These are phyloP conservation scores for Protosalanx chinensis DNA, from an alignment of 2,797 vertebrate genomes.

Conservation along the genomic window DNA sequence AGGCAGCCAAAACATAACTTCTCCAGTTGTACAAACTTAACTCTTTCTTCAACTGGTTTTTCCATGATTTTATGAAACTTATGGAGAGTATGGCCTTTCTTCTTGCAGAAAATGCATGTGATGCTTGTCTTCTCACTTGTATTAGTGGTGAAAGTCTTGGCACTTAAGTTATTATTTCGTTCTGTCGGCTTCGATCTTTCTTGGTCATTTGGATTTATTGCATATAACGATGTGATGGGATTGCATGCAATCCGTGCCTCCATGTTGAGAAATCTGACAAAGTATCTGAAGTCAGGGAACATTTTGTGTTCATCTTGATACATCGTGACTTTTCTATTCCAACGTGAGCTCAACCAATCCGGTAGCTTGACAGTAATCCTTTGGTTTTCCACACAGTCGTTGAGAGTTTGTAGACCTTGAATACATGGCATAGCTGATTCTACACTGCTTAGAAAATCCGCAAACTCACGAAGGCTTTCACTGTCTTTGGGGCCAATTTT, in stretches of 20 bases:
- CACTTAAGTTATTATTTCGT: constrained; percentile 18
- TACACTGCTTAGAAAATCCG: constrained; percentile 29
- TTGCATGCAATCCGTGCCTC: constrained; percentile 16
- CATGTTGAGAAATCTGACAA: no score
- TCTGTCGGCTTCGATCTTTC: neutral
- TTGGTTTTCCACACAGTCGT: constrained; percentile 23
- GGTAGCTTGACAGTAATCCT: constrained; percentile 20
- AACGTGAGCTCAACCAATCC: constrained; percentile 16
- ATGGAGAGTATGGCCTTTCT: constrained; percentile 16
- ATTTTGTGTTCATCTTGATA: neutral
- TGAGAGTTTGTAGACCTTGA: constrained; percentile 18
- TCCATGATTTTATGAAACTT: constrained; percentile 12
- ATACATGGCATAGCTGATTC: constrained; percentile 32
- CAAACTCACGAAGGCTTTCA: constrained; percentile 24
- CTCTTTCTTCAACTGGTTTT: constrained; percentile 25
- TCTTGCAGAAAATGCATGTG: constrained; percentile 21
- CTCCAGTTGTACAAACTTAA: constrained; percentile 28
- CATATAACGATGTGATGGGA: constrained; percentile 21
- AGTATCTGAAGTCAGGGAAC: neutral
- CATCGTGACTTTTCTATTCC: neutral
- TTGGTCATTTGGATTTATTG: constrained; percentile 5
- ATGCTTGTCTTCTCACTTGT: neutral
- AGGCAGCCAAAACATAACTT: constrained; percentile 39
- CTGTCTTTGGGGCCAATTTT: constrained; percentile 25
- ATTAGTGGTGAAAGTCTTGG: constrained; percentile 20